A percentile compares a stretch with the other conserved stretches of the same genome.
phyloP scores from a whole-genome alignment of 2,888 invertebrate genomes.

The Choristoneura rosaceana region DNA sequence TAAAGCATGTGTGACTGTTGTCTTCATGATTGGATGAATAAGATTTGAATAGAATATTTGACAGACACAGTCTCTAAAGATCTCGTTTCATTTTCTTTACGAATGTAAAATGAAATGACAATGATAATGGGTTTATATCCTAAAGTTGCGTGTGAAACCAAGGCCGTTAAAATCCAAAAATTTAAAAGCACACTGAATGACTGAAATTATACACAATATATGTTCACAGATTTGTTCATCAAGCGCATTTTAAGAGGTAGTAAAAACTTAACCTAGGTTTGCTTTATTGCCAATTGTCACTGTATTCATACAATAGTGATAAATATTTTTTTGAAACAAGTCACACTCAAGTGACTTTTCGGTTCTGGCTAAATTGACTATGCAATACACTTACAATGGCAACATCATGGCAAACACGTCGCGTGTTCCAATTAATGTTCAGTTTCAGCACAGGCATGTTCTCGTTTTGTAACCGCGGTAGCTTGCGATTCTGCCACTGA shows the following conservation, averaged over 20 bases:
- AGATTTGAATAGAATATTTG: neutral
- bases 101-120: neutral
- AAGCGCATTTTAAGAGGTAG: neutral
- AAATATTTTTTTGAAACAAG: conserved; percentile 27
- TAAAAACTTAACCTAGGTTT: conserved; percentile 8
- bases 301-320: neutral
- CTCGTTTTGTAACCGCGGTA: conserved; percentile 39
- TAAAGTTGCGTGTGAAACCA: neutral
- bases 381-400: conserved; percentile 38
- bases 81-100: neutral
- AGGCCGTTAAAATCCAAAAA: neutral
- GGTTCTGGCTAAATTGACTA: conserved; percentile 22
- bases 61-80: neutral
- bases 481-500: conserved; percentile 37
- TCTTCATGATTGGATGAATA: neutral
- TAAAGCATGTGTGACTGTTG: neutral
- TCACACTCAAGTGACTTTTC: conserved; percentile 5
- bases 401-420: conserved; percentile 35
- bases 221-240: neutral
- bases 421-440: conserved; percentile 38
- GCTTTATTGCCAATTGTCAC: conserved; percentile 41
- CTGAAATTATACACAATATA: neutral
- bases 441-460: conserved; percentile 38
- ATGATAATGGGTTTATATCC: neutral
- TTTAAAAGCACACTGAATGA: neutral